Evolutionary conservation across 1,140 invertebrate genomes (phyloP).

Genomic region (Centruroides vittatus): DNA sequence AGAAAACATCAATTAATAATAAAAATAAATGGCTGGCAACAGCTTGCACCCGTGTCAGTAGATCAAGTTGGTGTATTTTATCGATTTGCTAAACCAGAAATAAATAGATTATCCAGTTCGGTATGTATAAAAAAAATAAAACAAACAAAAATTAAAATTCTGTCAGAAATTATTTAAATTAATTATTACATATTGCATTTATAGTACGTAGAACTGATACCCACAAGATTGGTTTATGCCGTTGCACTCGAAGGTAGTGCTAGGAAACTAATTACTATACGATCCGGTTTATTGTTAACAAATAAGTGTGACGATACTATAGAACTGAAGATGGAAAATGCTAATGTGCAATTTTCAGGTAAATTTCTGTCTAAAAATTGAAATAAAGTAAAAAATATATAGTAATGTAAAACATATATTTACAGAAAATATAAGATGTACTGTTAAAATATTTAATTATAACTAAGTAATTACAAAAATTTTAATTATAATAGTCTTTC

Average conservation of each 20-base stretch:
- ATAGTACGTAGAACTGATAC: slow-evolving; percentile 24
- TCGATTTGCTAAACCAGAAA: slow-evolving; percentile 43
- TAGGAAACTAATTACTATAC: slow-evolving; percentile 84
- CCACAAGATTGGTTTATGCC: slow-evolving; percentile 65
- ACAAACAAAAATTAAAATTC: no score
- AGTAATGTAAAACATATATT: no score
- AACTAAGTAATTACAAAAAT: no score
- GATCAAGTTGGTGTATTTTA: slow-evolving; percentile 93
- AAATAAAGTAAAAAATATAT: no score
- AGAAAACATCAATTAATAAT: slow-evolving; percentile 73
- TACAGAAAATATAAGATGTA: no score
- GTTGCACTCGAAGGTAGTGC: slow-evolving; percentile 83
- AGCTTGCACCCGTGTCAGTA: slow-evolving; percentile 74
- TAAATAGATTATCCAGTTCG: slow-evolving; percentile 2
- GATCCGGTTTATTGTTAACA: slow-evolving; percentile 66
- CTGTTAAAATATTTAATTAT: no score
- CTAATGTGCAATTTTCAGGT: slow-evolving; percentile 20
- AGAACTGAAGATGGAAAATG: slow-evolving; percentile 48
- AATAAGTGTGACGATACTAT: slow-evolving; percentile 52
- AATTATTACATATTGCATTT: no score
- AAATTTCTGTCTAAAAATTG: no score
- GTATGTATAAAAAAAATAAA: not conserved
- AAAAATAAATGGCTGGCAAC: slow-evolving; percentile 75
- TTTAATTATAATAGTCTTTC: no score
- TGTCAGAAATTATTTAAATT: no score